A percentile compares a stretch with the other conserved stretches of the same genome.
These are phyloP conservation scores for Trachymyrmex septentrionalis DNA, from an alignment of 1,140 invertebrate genomes.

Conservation along the genomic window DNA sequence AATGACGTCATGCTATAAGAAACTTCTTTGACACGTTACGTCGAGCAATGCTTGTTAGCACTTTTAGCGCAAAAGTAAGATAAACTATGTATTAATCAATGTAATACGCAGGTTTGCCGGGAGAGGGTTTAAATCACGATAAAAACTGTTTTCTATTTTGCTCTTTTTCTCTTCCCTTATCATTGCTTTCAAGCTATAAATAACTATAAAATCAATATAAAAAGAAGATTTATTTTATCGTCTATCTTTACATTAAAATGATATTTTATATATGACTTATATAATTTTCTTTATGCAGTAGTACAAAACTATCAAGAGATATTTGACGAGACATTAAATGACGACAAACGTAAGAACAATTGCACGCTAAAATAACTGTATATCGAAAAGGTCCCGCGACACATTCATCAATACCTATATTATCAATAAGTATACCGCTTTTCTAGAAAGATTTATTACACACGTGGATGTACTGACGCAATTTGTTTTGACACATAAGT, in stretches of 20 bases:
- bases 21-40: neutral
- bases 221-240: neutral
- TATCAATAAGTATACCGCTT: neutral
- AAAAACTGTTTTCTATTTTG: slow-evolving; percentile 15
- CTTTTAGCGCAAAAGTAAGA: slow-evolving; percentile 4
- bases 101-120: neutral
- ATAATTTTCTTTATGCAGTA: neutral
- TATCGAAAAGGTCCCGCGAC: neutral
- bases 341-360: neutral
- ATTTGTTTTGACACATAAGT: neutral
- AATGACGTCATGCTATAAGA: neutral
- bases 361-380: neutral
- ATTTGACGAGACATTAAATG: neutral
- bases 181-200: neutral
- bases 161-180: neutral
- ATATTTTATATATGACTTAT: neutral
- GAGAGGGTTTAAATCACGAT: neutral
- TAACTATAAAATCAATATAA: neutral
- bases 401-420: neutral
- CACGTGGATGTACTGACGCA: slow-evolving; percentile 7
- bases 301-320: neutral
- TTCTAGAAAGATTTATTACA: neutral
- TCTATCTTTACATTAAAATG: neutral
- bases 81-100: neutral
- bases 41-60: slow-evolving; percentile 10